Percentiles rank a stretch among this genome's conserved stretches.
phyloP scores from a whole-genome alignment of 2,888 invertebrate species.

The Orthosia incerta region DNA sequence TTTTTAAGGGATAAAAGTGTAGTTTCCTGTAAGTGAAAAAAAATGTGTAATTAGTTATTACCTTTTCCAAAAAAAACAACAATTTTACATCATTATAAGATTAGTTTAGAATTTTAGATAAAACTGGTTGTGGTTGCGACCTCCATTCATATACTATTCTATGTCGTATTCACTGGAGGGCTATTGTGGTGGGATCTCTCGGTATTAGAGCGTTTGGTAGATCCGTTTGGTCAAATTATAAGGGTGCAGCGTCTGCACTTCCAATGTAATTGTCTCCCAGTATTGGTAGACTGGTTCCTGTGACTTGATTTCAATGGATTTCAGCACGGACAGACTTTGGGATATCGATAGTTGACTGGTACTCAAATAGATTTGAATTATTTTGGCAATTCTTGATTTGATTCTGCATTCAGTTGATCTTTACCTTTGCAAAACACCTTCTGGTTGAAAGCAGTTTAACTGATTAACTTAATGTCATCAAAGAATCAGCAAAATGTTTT shows the following conservation, averaged over 20 bases:
- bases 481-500: too few species aligned
- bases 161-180: constrained; percentile 15
- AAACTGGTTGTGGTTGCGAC: too few species aligned
- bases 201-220: constrained; percentile 40
- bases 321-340: not conserved
- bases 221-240: constrained; percentile 58
- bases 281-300: constrained; percentile 8
- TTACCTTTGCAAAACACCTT: too few species aligned
- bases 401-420: not conserved
- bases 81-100: too few species aligned
- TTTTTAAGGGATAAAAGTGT: too few species aligned
- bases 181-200: constrained; percentile 50
- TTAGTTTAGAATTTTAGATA: too few species aligned
- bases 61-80: too few species aligned
- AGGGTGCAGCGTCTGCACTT: constrained; percentile 45
- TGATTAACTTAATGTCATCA: too few species aligned
- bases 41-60: too few species aligned
- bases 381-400: not conserved
- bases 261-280: constrained; percentile 44
- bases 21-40: too few species aligned
- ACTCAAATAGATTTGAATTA: not conserved
- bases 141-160: constrained; percentile 24
- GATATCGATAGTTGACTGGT: not conserved
- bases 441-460: not conserved
- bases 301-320: constrained; percentile 17